Evolutionary conservation across 2,113 vertebrate genomes (phyloP).

Genomic region (Dendropsophus ebraccatus): DNA sequence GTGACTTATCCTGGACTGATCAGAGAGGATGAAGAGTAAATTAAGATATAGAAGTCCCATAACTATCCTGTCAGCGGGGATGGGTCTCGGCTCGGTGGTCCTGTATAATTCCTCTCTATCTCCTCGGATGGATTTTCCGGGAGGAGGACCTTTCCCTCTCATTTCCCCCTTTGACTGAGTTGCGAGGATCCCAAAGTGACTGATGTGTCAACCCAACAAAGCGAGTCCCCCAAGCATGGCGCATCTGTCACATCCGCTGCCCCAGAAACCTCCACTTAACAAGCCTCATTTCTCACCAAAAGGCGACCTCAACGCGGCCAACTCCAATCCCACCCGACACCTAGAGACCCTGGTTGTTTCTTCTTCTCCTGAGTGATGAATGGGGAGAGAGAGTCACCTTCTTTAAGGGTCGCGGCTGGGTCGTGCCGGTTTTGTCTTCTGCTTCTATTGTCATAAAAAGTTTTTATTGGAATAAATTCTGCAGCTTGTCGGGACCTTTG

Average conservation of each 20-base stretch:
- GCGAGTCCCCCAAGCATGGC: slow-evolving; percentile 5
- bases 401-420: background rate
- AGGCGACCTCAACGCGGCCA: background rate
- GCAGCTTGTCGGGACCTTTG: background rate
- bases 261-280: slow-evolving; percentile 5
- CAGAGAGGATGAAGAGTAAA: background rate
- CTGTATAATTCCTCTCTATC: background rate
- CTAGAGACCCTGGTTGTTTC: background rate
- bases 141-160: background rate
- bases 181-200: background rate
- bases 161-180: background rate
- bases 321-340: slow-evolving; percentile 3
- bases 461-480: slow-evolving; percentile 36
- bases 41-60: background rate
- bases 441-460: background rate
- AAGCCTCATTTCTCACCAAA: slow-evolving; percentile 38
- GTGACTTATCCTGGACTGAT: background rate
- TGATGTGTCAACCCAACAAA: slow-evolving; percentile 13
- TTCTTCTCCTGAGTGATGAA: slow-evolving; percentile 1
- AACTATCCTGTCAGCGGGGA: too few relatives aligned
- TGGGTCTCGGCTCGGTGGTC: background rate
- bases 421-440: slow-evolving; percentile 15
- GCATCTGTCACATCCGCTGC: background rate
- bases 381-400: slow-evolving; percentile 6
- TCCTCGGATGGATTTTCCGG: background rate